phyloP scores from a whole-genome alignment of 2,888 invertebrate species.

The Caradrina clavipalpis region DNA sequence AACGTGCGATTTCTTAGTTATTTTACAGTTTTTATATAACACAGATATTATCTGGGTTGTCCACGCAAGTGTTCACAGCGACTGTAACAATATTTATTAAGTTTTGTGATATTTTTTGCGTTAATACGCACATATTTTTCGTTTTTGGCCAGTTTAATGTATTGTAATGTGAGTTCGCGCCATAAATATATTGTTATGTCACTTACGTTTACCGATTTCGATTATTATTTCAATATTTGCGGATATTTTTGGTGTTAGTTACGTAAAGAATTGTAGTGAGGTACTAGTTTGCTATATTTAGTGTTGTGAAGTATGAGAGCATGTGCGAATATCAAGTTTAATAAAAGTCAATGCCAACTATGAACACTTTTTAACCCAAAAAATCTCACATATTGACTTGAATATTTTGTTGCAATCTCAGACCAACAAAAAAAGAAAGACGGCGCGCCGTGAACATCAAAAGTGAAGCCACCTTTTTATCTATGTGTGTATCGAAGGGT shows the following conservation, averaged over 20 bases:
- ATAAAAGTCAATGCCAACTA: neutral
- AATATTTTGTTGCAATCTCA: neutral
- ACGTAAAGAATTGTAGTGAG: neutral
- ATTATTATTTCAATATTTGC: conserved; percentile 6
- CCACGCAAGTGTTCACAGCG: conserved; percentile 6
- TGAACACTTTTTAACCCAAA: neutral
- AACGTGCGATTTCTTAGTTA: conserved; percentile 4
- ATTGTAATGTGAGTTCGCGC: conserved; percentile 14
- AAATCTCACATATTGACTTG: neutral
- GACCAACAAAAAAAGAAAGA: too few relatives aligned
- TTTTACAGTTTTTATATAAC: conserved; percentile 34
- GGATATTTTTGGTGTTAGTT: conserved; percentile 15
- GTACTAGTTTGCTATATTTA: conserved; percentile 20
- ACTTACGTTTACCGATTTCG: neutral
- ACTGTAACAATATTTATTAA: conserved; percentile 27
- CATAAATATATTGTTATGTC: conserved; percentile 9
- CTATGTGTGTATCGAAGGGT: too few relatives aligned
- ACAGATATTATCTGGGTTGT: conserved; percentile 26
- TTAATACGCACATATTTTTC: conserved; percentile 8
- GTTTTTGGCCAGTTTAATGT: conserved; percentile 5
- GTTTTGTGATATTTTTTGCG: conserved; percentile 13
- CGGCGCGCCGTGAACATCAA: too few relatives aligned
- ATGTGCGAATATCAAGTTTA: neutral
- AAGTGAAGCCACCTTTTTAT: too few relatives aligned
- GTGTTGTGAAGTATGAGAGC: neutral